Conservation (phyloP, 2,797 vertebrate genomes). For the Anguilla anguilla region DNA sequence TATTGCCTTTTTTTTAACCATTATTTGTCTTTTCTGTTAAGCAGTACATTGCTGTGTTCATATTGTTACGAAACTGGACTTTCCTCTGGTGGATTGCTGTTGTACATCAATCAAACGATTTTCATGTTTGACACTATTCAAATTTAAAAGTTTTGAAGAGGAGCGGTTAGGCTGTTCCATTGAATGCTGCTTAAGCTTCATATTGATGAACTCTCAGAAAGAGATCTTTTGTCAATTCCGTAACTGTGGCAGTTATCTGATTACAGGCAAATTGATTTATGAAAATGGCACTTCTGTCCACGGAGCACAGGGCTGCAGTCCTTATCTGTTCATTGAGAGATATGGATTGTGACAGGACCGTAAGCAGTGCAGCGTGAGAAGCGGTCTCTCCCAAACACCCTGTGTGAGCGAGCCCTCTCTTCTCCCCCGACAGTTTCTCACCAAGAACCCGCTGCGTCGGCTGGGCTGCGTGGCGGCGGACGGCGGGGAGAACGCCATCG, state of each 20-base stretch:
- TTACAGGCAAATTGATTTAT: slow-evolving; percentile 2
- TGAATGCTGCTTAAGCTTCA: slow-evolving; percentile 1
- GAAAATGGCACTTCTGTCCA: not conserved
- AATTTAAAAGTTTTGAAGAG: not conserved
- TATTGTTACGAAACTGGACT: not conserved
- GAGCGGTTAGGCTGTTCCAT: not conserved
- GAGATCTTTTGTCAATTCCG: not conserved
- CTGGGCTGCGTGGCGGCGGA: slow-evolving; percentile 82
- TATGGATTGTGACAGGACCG: not conserved
- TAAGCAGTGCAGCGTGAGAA: not conserved
- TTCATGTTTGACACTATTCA: not conserved
- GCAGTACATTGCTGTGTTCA: too few relatives aligned
- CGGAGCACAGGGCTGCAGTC: not conserved
- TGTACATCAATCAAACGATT: not conserved
- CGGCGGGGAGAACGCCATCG: slow-evolving; percentile 85
- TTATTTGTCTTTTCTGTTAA: not conserved
- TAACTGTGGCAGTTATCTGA: not conserved
- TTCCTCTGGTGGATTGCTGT: not conserved
- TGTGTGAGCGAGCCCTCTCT: not conserved
- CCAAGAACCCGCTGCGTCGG: slow-evolving; percentile 86
- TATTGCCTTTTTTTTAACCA: not conserved
- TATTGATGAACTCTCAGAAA: not conserved
- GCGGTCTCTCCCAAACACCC: not conserved
- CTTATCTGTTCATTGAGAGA: not conserved
- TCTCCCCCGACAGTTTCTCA: slow-evolving; percentile 83